Evolutionary conservation across 2,888 invertebrate genomes (phyloP).

Genomic region (Cheilosia impressa): DNA sequence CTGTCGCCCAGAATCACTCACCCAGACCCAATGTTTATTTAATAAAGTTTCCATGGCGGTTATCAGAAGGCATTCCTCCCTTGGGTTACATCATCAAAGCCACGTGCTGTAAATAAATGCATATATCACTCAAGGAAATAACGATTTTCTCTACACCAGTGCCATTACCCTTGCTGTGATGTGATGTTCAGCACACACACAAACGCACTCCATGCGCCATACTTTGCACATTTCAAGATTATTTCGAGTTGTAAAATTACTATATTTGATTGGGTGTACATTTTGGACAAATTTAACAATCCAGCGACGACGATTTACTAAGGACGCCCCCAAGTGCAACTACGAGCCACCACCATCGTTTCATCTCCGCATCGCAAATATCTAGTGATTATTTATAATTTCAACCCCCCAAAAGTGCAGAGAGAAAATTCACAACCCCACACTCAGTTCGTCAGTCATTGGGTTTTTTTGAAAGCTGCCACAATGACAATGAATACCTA

Average conservation of each 20-base stretch:
- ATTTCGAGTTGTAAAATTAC: too few species aligned
- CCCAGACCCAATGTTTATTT: background rate
- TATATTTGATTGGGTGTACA: too few species aligned
- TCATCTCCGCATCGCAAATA: slow-evolving; percentile 3
- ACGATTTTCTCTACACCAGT: slow-evolving; percentile 48
- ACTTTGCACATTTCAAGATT: too few species aligned
- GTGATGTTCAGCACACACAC: slow-evolving; percentile 8
- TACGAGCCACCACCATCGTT: background rate
- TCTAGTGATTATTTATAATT: slow-evolving; percentile 57
- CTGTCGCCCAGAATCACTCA: background rate
- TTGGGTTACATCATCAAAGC: slow-evolving; percentile 41
- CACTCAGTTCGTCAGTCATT: background rate
- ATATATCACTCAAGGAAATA: slow-evolving; percentile 31
- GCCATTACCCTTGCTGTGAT: slow-evolving; percentile 39
- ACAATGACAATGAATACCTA: slow-evolving; percentile 54
- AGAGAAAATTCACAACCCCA: slow-evolving; percentile 12
- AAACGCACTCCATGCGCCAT: background rate
- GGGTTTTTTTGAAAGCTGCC: slow-evolving; percentile 44
- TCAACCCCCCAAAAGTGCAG: slow-evolving; percentile 11
- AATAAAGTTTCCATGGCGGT: background rate
- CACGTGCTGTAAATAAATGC: slow-evolving; percentile 61
- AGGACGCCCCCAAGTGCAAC: slow-evolving; percentile 25
- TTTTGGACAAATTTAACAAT: too few species aligned
- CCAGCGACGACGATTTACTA: background rate
- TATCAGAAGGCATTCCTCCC: slow-evolving; percentile 14